Conservation (phyloP, 2,113 vertebrate species). For the Hirundichthys speculiger region DNA sequence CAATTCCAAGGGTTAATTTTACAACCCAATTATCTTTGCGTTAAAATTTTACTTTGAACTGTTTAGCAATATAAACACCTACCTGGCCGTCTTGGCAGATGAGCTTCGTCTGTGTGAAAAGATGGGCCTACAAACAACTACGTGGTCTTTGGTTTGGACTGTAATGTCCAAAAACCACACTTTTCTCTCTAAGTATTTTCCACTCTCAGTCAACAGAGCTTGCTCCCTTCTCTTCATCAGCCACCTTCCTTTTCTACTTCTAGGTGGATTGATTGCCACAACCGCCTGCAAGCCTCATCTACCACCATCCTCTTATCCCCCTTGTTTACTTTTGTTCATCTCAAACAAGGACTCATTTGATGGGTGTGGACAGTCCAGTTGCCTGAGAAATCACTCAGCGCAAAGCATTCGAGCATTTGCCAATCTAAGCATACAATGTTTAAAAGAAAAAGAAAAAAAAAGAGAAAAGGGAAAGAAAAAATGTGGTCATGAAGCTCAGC, state of each 20-base stretch:
- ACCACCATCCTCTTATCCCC: background rate
- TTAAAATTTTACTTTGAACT: no score
- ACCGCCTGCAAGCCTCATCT: slow-evolving; percentile 24
- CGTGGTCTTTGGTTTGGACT: background rate
- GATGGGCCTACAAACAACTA: slow-evolving; percentile 3
- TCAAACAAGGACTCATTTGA: slow-evolving; percentile 44
- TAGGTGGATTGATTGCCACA: slow-evolving; percentile 43
- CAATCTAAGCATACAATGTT: slow-evolving; percentile 77
- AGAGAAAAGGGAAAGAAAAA: slow-evolving; percentile 62
- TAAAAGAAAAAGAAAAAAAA: slow-evolving; percentile 40
- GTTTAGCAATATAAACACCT: background rate
- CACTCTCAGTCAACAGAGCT: slow-evolving; percentile 12
- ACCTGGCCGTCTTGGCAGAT: slow-evolving; percentile 1
- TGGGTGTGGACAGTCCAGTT: slow-evolving; percentile 42
- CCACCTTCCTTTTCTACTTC: slow-evolving; percentile 75
- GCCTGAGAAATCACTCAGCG: slow-evolving; percentile 73
- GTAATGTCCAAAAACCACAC: slow-evolving; percentile 8
- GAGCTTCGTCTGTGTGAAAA: background rate
- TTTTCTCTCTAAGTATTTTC: background rate
- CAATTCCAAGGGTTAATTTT: background rate
- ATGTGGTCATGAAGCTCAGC: slow-evolving; percentile 70
- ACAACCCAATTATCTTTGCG: background rate
- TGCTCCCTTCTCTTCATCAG: slow-evolving; percentile 34
- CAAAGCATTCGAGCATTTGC: slow-evolving; percentile 79
- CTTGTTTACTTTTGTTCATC: slow-evolving; percentile 41